Percentiles rank a stretch among this genome's conserved stretches.
phyloP scores from a whole-genome alignment of 2,888 invertebrate species.

The Empis livida region DNA sequence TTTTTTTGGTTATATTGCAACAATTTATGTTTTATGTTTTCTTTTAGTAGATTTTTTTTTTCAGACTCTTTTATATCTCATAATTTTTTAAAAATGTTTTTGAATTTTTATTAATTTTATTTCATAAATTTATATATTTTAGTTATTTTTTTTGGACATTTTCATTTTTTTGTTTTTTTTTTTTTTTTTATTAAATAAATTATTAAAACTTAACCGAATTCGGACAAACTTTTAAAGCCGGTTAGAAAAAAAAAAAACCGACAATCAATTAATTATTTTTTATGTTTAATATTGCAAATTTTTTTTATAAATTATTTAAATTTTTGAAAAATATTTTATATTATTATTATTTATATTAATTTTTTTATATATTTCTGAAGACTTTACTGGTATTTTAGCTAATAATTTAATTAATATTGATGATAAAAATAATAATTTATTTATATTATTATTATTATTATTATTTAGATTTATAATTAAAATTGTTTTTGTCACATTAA shows the following conservation, averaged over 20 bases:
- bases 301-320: neutral
- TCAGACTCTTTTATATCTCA: neutral
- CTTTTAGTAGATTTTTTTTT: slow-evolving; percentile 2
- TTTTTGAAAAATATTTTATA: neutral
- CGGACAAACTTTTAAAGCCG: too few relatives aligned
- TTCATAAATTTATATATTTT: neutral
- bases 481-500: slow-evolving; percentile 10
- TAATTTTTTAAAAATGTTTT: neutral
- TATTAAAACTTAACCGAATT: too few relatives aligned
- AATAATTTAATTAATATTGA: too few relatives aligned
- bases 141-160: neutral
- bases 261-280: too few relatives aligned
- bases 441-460: too few relatives aligned
- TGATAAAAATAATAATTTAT: neutral
- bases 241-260: too few relatives aligned
- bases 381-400: too few relatives aligned
- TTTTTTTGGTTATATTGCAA: slow-evolving; percentile 6
- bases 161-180: slow-evolving; percentile 18
- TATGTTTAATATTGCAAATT: too few relatives aligned
- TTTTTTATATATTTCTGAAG: neutral
- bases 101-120: neutral
- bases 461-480: too few relatives aligned
- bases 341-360: neutral
- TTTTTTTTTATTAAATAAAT: slow-evolving; percentile 18
- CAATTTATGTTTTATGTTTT: slow-evolving; percentile 8